Percentiles rank a stretch among this genome's conserved stretches.
phyloP scores from a whole-genome alignment of 2,797 vertebrate genomes.

The Intellagama lesueurii region DNA sequence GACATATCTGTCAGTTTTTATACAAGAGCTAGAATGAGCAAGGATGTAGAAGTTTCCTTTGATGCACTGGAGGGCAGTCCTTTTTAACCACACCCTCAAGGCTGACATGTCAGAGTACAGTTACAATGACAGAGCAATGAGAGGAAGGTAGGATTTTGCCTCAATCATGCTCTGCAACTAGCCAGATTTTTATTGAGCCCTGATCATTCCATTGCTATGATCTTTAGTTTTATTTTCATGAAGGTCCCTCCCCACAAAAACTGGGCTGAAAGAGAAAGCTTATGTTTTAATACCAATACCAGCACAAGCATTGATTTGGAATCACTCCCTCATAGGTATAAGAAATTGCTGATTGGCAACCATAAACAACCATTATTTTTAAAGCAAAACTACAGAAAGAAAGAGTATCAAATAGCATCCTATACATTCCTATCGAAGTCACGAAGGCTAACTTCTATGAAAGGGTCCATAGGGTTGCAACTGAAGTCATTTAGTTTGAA shows the following conservation, averaged over 20 bases:
- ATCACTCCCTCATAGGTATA: not conserved
- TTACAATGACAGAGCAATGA: slow-evolving; percentile 64
- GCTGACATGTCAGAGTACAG: slow-evolving; percentile 66
- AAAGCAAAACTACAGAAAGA: slow-evolving; percentile 23
- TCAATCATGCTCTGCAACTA: slow-evolving; percentile 48
- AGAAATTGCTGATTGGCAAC: slow-evolving; percentile 15
- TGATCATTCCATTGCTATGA: slow-evolving; percentile 19
- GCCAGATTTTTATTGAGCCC: slow-evolving; percentile 59
- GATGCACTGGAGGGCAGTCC: slow-evolving; percentile 71
- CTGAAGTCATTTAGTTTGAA: slow-evolving; percentile 13
- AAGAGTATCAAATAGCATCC: not conserved
- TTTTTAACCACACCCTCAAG: slow-evolving; percentile 73
- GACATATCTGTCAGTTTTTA: slow-evolving; percentile 84
- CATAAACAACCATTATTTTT: slow-evolving; percentile 10
- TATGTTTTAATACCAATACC: not conserved
- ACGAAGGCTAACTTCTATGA: not conserved
- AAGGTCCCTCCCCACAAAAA: not conserved
- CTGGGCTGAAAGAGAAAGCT: slow-evolving; percentile 14
- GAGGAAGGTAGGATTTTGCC: slow-evolving; percentile 61
- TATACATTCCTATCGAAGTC: not conserved
- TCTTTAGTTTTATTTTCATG: slow-evolving; percentile 11
- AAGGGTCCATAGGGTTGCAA: not conserved
- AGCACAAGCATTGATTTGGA: not conserved
- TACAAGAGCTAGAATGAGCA: slow-evolving; percentile 76
- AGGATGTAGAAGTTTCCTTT: slow-evolving; percentile 74